A percentile compares a stretch with the other conserved stretches of the same genome.
Conservation (phyloP, 2,888 invertebrate genomes). For the Megamerina dolium region DNA sequence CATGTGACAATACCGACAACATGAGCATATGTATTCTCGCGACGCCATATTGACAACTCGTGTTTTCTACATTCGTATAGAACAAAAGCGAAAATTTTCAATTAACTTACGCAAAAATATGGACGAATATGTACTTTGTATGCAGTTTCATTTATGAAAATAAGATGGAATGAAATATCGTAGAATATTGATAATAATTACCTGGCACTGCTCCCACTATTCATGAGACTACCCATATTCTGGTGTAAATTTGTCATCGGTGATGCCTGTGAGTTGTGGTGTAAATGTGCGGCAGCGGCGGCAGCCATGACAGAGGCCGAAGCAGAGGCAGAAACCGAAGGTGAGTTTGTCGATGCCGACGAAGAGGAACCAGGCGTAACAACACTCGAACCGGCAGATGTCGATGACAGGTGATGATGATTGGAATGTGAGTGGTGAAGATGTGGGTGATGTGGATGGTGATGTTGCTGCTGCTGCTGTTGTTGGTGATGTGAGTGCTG, state of each 20-base stretch:
- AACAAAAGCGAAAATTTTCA: background rate
- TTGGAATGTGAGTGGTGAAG: constrained; percentile 21
- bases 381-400: constrained; percentile 5
- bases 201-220: constrained; percentile 49
- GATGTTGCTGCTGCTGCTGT: constrained; percentile 21
- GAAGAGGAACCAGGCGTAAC: constrained; percentile 21
- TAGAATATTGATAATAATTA: constrained; percentile 21
- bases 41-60: too few species aligned
- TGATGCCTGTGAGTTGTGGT: constrained; percentile 45
- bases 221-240: constrained; percentile 49
- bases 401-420: constrained; percentile 19
- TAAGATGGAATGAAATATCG: too few species aligned
- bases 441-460: constrained; percentile 18
- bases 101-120: too few species aligned
- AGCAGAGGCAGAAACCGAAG: too few species aligned
- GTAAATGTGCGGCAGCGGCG: constrained; percentile 41
- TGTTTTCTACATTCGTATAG: too few species aligned
- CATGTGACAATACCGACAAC: too few species aligned
- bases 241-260: constrained; percentile 49
- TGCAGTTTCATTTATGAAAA: too few species aligned
- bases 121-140: too few species aligned
- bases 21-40: too few species aligned
- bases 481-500: constrained; percentile 20
- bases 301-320: constrained; percentile 37
- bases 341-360: constrained; percentile 32